phyloP scores from a whole-genome alignment of 2,888 invertebrate genomes.

The Myopa testacea region DNA sequence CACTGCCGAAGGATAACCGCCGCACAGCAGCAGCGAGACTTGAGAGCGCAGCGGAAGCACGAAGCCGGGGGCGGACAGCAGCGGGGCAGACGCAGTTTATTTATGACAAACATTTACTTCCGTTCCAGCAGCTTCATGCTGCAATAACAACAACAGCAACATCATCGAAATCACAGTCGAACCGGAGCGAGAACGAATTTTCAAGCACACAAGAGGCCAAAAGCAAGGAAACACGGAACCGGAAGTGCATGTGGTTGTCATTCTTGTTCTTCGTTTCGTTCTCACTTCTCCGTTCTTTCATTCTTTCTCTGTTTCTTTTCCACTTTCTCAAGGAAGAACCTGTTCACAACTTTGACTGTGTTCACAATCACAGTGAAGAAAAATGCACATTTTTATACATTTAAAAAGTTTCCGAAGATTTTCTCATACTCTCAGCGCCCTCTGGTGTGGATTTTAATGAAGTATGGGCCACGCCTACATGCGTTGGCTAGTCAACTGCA shows the following conservation, averaged over 20 bases:
- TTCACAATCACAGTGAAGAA: neutral
- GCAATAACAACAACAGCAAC: conserved; percentile 22
- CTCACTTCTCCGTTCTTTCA: neutral
- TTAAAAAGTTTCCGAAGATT: neutral
- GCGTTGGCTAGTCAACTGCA: conserved; percentile 30
- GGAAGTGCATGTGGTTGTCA: conserved; percentile 29
- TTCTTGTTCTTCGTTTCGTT: neutral
- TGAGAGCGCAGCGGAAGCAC: too few relatives aligned
- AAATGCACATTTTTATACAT: neutral
- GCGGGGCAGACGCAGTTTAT: conserved; percentile 34
- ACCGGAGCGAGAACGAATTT: neutral
- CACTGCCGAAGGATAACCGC: neutral
- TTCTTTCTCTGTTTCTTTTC: neutral
- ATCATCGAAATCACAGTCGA: neutral
- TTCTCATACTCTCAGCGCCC: neutral
- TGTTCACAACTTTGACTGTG: neutral
- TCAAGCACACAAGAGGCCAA: neutral
- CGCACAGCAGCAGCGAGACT: neutral
- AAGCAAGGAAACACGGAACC: conserved; percentile 19
- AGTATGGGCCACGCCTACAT: conserved; percentile 20
- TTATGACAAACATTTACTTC: conserved; percentile 44
- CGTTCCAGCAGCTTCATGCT: conserved; percentile 19
- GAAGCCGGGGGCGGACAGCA: neutral
- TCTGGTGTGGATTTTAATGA: conserved; percentile 21
- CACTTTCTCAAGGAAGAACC: neutral